A percentile compares a stretch with the other conserved stretches of the same genome.
Conservation (phyloP, 2,797 vertebrate genomes). For the Enteromius treurensis region DNA sequence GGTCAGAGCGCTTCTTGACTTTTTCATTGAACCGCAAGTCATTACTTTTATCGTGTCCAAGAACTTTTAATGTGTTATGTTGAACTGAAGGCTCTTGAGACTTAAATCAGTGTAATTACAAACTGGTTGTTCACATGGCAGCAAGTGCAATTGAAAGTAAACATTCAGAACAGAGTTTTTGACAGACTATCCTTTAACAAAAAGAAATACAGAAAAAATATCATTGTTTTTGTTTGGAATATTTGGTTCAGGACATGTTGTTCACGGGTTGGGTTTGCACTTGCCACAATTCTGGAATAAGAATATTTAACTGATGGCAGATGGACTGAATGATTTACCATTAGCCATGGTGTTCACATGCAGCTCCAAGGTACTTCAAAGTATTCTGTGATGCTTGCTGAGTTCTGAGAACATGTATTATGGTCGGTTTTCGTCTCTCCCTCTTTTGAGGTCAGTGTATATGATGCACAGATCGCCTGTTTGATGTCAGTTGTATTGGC, state of each 20-base stretch:
- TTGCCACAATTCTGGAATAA: background rate
- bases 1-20: background rate
- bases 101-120: background rate
- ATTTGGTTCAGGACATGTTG: background rate
- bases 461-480: background rate
- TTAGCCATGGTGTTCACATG: background rate
- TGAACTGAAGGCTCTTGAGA: background rate
- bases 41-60: background rate
- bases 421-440: background rate
- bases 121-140: background rate
- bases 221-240: background rate
- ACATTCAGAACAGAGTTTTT: constrained; percentile 5
- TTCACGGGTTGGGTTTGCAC: background rate
- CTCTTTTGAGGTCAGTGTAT: background rate
- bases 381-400: background rate
- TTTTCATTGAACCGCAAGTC: background rate
- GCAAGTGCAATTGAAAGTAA: background rate
- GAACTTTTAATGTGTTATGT: background rate
- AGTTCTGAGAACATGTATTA: background rate
- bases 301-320: background rate
- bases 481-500: background rate
- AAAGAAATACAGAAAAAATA: background rate
- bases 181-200: background rate
- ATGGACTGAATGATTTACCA: constrained; percentile 7
- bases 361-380: background rate